phyloP scores from a whole-genome alignment of 2,888 invertebrate genomes.

The Athalia rosae region DNA sequence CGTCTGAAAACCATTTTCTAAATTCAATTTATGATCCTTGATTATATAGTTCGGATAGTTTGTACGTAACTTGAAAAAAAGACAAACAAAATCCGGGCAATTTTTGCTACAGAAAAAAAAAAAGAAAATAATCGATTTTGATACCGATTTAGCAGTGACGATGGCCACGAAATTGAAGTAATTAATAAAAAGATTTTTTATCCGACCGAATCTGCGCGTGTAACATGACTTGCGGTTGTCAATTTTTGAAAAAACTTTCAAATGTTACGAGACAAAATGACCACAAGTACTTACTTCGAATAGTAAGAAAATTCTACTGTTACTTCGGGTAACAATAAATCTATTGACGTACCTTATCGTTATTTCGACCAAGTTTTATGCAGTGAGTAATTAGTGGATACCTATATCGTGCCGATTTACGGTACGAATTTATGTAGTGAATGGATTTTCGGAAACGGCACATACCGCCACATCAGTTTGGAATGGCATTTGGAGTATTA shows the following conservation, averaged over 20 bases:
- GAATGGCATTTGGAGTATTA: conserved; percentile 67
- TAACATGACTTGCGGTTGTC: too few relatives aligned
- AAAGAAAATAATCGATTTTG: neutral
- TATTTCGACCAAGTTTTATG: neutral
- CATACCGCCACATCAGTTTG: conserved; percentile 51
- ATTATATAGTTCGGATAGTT: too few relatives aligned
- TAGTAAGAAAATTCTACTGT: too few relatives aligned
- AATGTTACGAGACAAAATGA: too few relatives aligned
- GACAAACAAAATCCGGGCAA: neutral
- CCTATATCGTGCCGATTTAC: neutral
- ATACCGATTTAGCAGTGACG: neutral
- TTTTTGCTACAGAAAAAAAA: neutral
- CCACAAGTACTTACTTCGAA: too few relatives aligned
- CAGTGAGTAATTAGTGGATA: too few relatives aligned
- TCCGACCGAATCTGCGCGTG: too few relatives aligned
- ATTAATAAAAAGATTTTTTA: too few relatives aligned
- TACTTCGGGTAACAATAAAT: neutral
- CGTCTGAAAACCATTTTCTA: too few relatives aligned
- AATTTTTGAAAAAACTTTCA: too few relatives aligned
- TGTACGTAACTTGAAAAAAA: neutral
- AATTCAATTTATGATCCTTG: too few relatives aligned
- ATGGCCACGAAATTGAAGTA: neutral
- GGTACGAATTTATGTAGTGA: conserved; percentile 12
- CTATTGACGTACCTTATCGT: neutral
- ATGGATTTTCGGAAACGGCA: conserved; percentile 23